These are phyloP conservation scores for Pristionchus japonicus DNA, from an alignment of 2,888 invertebrate species.

Conservation along the genomic window DNA sequence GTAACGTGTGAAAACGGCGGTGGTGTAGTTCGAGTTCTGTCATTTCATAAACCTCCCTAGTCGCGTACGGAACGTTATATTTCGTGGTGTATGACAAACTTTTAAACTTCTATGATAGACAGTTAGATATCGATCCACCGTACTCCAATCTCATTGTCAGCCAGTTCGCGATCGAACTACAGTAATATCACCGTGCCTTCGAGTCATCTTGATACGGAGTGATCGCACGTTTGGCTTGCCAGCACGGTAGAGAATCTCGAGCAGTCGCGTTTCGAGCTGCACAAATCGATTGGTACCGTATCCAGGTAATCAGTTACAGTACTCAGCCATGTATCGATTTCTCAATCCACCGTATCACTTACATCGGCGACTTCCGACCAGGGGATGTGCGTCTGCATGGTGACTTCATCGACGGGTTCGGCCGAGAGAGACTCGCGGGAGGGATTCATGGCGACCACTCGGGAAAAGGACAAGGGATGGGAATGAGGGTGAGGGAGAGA, in stretches of 20 bases:
- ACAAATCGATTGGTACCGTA: not conserved
- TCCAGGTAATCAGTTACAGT: too few species aligned
- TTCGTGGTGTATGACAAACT: too few species aligned
- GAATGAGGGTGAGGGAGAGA: not conserved
- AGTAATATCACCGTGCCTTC: not conserved
- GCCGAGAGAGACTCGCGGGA: not conserved
- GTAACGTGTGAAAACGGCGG: too few species aligned
- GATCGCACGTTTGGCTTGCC: slow-evolving; percentile 27
- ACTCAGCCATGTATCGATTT: not conserved
- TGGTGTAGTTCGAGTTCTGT: too few species aligned
- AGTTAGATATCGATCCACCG: not conserved
- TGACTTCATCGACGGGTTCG: slow-evolving; percentile 25
- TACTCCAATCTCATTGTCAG: not conserved
- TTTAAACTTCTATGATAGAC: too few species aligned
- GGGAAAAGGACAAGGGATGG: not conserved
- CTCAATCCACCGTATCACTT: not conserved
- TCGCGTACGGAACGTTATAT: too few species aligned
- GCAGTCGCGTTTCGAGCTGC: not conserved
- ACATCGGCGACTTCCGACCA: slow-evolving; percentile 38
- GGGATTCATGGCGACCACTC: not conserved
- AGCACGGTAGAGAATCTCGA: slow-evolving; percentile 33
- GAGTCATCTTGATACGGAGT: slow-evolving; percentile 4
- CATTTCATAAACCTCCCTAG: too few species aligned
- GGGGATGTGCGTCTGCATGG: slow-evolving; percentile 20
- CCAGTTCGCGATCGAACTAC: not conserved